Conservation (phyloP, 1,140 invertebrate species). For the Rhyacophila brunnea region DNA sequence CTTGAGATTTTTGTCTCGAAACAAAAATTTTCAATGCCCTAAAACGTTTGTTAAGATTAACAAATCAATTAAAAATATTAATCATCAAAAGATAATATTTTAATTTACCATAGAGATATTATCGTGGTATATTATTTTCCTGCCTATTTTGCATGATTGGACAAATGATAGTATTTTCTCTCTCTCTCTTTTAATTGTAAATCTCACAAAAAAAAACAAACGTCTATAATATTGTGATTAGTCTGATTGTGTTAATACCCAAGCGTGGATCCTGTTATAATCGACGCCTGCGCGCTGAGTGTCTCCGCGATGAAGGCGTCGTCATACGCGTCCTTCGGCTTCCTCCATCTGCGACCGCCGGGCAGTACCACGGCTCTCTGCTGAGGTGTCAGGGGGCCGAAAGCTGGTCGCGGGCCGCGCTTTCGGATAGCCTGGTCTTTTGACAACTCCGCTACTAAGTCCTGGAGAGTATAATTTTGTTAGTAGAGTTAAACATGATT, state of each 20-base stretch:
- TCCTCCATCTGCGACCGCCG: constrained; percentile 71
- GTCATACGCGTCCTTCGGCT: constrained; percentile 73
- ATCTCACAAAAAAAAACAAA: constrained; percentile 23
- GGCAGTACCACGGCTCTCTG: constrained; percentile 62
- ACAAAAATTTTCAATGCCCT: too few relatives aligned
- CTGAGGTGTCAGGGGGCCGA: constrained; percentile 55
- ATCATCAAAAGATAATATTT: too few relatives aligned
- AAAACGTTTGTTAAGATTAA: too few relatives aligned
- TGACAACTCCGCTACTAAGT: constrained; percentile 47
- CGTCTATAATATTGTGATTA: too few relatives aligned
- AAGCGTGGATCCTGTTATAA: constrained; percentile 71
- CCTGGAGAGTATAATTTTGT: too few relatives aligned
- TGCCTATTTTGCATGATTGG: too few relatives aligned
- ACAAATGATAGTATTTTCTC: too few relatives aligned
- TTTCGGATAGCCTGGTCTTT: constrained; percentile 48
- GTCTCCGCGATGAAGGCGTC: constrained; percentile 77
- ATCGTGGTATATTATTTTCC: too few relatives aligned
- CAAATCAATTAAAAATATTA: too few relatives aligned
- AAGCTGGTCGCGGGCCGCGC: constrained; percentile 38
- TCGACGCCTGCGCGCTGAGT: constrained; percentile 70
- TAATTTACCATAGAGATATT: too few relatives aligned
- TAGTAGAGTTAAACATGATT: too few relatives aligned
- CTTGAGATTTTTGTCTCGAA: too few relatives aligned
- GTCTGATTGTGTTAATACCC: constrained; percentile 57
- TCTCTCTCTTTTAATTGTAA: background rate